A percentile compares a stretch with the other conserved stretches of the same genome.
Evolutionary conservation across 1,140 invertebrate species (phyloP).

Genomic region (Pygmarrhopalites habei): DNA sequence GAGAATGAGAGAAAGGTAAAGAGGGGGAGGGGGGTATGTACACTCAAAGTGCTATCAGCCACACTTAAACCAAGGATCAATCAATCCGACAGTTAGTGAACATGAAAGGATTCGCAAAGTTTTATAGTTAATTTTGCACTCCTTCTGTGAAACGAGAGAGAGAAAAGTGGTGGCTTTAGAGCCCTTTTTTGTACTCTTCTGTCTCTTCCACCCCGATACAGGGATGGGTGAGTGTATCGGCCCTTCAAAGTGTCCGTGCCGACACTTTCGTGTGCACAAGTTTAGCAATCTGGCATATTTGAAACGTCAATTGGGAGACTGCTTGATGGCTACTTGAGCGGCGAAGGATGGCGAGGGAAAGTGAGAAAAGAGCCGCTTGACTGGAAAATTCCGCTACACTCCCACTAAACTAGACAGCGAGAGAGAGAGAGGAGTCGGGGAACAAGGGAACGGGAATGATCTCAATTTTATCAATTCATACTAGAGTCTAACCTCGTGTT

Average conservation of each 20-base stretch:
- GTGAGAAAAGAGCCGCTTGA: background rate
- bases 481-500: no score
- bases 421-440: no score
- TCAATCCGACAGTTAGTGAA: conserved; percentile 17
- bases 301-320: background rate
- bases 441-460: no score
- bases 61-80: conserved; percentile 23
- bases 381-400: background rate
- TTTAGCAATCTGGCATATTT: conserved; percentile 3
- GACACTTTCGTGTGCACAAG: no score
- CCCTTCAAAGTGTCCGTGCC: no score
- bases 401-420: no score
- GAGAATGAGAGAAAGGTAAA: background rate
- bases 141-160: no score
- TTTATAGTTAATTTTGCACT: conserved; percentile 23
- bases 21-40: background rate
- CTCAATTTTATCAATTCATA: no score
- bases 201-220: background rate
- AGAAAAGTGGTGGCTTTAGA: background rate
- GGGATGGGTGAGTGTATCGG: no score
- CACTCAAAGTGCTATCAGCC: conserved; percentile 17
- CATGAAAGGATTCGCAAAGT: conserved; percentile 22
- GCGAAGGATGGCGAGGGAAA: background rate
- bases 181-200: conserved; percentile 7
- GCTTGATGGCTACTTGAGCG: background rate